A percentile compares a stretch with the other conserved stretches of the same genome.
These are phyloP conservation scores for Celastrina argiolus DNA, from an alignment of 2,888 invertebrate species.

Conservation along the genomic window DNA sequence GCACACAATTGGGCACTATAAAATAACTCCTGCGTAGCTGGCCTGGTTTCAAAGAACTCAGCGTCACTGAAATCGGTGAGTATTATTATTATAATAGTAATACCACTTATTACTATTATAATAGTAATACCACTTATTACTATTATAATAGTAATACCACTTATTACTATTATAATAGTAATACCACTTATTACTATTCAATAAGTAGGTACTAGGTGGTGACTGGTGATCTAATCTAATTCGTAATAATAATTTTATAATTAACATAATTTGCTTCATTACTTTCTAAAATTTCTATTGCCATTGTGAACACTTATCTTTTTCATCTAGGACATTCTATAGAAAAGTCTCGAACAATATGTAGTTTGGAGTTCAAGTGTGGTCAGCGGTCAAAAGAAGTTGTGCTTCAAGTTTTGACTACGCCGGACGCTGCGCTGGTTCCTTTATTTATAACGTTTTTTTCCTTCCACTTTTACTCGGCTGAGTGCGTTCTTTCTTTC, in stretches of 20 bases:
- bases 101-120: too few species aligned
- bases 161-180: too few species aligned
- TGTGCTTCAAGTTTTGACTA: constrained; percentile 50
- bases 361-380: constrained; percentile 39
- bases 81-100: too few species aligned
- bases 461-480: constrained; percentile 53
- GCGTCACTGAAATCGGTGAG: too few species aligned
- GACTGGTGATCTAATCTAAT: neutral
- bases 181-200: too few species aligned
- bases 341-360: constrained; percentile 27
- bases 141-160: too few species aligned
- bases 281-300: neutral
- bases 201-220: too few species aligned
- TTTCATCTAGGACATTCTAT: constrained; percentile 24
- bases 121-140: too few species aligned
- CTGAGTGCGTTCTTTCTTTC: constrained; percentile 60
- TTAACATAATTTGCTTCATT: neutral
- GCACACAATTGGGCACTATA: too few species aligned
- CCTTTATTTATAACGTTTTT: constrained; percentile 59
- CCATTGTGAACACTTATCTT: constrained; percentile 22
- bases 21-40: too few species aligned
- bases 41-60: too few species aligned
- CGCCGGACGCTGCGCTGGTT: constrained; percentile 53
- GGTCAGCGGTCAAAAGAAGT: constrained; percentile 57
- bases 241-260: neutral